A percentile compares a stretch with the other conserved stretches of the same genome.
Conservation (phyloP, 2,113 vertebrate genomes). For the Sardina pilchardus region DNA sequence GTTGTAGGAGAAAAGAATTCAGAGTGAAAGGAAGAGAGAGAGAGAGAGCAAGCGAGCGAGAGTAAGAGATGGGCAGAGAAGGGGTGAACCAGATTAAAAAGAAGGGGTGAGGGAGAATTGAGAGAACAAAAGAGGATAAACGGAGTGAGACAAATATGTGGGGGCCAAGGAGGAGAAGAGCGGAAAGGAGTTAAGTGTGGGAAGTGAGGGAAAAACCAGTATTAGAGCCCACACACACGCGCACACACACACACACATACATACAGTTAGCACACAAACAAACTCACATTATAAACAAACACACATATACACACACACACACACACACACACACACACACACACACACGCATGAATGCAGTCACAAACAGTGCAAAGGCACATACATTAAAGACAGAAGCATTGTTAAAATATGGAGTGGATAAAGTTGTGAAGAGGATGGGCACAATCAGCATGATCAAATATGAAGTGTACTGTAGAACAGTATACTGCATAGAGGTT, state of each 20-base stretch:
- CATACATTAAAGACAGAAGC: slow-evolving; percentile 15
- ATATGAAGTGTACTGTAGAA: slow-evolving; percentile 53
- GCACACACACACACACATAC: slow-evolving; percentile 54
- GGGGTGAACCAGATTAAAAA: slow-evolving; percentile 5
- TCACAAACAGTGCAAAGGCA: slow-evolving; percentile 21
- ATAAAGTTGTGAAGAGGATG: not conserved
- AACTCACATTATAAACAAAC: slow-evolving; percentile 37
- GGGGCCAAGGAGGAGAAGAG: slow-evolving; percentile 51
- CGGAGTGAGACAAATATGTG: slow-evolving; percentile 45
- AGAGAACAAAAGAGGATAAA: slow-evolving; percentile 13
- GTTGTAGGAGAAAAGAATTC: slow-evolving; percentile 15
- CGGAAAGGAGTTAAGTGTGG: slow-evolving; percentile 33
- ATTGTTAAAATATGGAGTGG: not conserved
- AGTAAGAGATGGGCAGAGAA: slow-evolving; percentile 36
- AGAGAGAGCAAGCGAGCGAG: no score
- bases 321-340: slow-evolving; percentile 52
- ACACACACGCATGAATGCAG: slow-evolving; percentile 42
- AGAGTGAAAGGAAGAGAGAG: slow-evolving; percentile 48
- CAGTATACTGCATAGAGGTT: slow-evolving; percentile 25
- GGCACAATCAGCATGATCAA: slow-evolving; percentile 64
- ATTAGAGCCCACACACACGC: slow-evolving; percentile 73
- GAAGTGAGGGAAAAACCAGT: slow-evolving; percentile 65
- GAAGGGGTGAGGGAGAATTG: slow-evolving; percentile 37
- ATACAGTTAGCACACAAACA: slow-evolving; percentile 35
- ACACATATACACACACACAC: no score